These are phyloP conservation scores for Karalla daura DNA, from an alignment of 2,797 vertebrate species.

Conservation along the genomic window DNA sequence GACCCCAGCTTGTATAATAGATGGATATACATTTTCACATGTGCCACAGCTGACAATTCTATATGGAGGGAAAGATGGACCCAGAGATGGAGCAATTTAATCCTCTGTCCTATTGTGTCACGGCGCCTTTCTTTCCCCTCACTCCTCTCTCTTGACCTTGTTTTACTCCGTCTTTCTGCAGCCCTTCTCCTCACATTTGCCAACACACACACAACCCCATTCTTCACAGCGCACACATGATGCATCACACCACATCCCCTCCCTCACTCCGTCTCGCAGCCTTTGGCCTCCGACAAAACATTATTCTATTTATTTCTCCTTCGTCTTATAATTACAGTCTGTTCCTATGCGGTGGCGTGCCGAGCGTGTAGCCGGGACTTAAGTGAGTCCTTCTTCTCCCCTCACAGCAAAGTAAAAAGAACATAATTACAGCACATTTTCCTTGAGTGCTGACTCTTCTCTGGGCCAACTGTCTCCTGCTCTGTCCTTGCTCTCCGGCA, in stretches of 20 bases:
- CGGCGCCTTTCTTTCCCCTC: slow-evolving; percentile 4
- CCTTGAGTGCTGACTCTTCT: slow-evolving; percentile 30
- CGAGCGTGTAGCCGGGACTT: slow-evolving; percentile 24
- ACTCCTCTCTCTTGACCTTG: neutral
- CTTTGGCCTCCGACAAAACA: slow-evolving; percentile 29
- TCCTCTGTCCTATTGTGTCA: neutral
- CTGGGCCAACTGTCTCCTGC: slow-evolving; percentile 16
- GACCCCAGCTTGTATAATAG: neutral
- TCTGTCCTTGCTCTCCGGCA: slow-evolving; percentile 22
- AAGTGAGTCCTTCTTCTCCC: slow-evolving; percentile 26
- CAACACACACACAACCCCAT: slow-evolving; percentile 1
- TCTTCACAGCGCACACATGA: slow-evolving; percentile 39
- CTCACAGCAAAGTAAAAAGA: slow-evolving; percentile 42
- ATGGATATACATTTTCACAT: neutral
- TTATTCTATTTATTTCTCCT: slow-evolving; percentile 40
- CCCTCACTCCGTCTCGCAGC: neutral
- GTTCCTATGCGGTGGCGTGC: slow-evolving; percentile 17
- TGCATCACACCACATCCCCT: slow-evolving; percentile 27
- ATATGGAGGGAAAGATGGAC: neutral
- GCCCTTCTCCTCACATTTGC: neutral
- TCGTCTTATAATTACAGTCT: slow-evolving; percentile 50
- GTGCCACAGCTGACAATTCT: neutral
- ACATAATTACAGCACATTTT: slow-evolving; percentile 57
- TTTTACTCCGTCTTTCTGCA: slow-evolving; percentile 11
- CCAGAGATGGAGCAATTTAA: neutral